Base-by-base conservation (phyloP, 2,797 vertebrate species). In the Muscicapa comitata region DNA sequence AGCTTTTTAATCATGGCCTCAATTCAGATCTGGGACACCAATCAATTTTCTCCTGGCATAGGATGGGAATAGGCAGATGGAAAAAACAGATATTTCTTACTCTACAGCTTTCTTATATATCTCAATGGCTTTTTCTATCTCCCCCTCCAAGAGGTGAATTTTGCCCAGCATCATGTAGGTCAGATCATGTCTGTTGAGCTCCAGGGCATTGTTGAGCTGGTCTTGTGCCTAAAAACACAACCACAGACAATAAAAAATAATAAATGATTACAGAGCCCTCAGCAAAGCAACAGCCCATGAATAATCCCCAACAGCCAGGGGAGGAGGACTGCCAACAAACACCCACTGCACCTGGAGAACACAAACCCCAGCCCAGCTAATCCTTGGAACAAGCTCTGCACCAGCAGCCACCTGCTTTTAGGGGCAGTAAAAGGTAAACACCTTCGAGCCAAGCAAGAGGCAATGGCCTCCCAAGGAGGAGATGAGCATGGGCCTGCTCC, bases 91-190 rank as follows among this genome's bases (percentile, higher is more conserved):
- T 29, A 92, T 47, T 29, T 93, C 99, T 98, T 98, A 99, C 99
- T 99, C 99, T 63, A 99, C 97, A 2, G 99, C 99, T 72, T 97
- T 99, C 97, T 98, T 99, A 67, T 99, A 99, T 94, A 99, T 98
- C 53, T 99, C 98, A 6, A 99, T 98, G 94, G 99, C 99, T 89
- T 98, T 98, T 76, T 99, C 98, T 2, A 92, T 96, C 42, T 99
- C 96, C 68, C 99, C 99, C 68, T 98, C 98, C 98, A 99, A 88
- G 48, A 99, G 77, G 84, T 99, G 98, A 79, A 99, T 98, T 95
- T 99, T 99, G 63, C 99, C 99, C 51, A 99, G 98, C 98, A 98
- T 99, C 97, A 98, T 97, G 93, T 98, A 99, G 13, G 99, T 99
- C 97, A 98, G 98, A 93, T 99, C 98, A 3, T 99, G 99, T 79